Conservation (phyloP, 2,797 vertebrate genomes). For the Pangasius mekongensis region DNA sequence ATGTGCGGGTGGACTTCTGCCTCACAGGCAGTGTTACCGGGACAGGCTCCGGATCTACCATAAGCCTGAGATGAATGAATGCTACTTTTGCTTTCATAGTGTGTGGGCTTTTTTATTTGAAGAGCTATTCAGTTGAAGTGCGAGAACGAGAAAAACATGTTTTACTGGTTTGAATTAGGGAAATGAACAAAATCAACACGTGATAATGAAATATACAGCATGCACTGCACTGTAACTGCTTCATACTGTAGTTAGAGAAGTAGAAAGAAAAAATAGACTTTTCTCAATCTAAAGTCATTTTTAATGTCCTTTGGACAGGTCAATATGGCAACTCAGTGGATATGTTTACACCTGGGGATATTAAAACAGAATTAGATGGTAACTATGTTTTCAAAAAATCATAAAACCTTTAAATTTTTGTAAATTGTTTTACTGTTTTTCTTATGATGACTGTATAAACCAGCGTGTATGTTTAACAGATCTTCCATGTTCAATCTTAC, state of each 20-base stretch:
- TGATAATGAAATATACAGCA: slow-evolving; percentile 14
- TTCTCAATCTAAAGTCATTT: neutral
- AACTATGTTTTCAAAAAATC: slow-evolving; percentile 24
- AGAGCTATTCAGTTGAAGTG: slow-evolving; percentile 19
- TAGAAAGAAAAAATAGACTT: neutral
- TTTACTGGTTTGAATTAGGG: slow-evolving; percentile 39
- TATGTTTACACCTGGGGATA: slow-evolving; percentile 78
- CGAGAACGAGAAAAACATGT: slow-evolving; percentile 44
- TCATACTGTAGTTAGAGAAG: neutral
- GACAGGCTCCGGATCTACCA: too few species aligned
- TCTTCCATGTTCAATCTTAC: slow-evolving; percentile 70
- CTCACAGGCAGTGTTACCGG: neutral
- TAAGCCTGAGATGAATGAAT: neutral
- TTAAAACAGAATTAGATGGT: slow-evolving; percentile 81
- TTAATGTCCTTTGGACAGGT: slow-evolving; percentile 62
- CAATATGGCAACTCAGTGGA: slow-evolving; percentile 77
- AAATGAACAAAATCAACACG: slow-evolving; percentile 22
- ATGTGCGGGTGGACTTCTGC: neutral
- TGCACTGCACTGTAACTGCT: neutral
- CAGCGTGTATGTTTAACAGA: slow-evolving; percentile 61
- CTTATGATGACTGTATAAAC: neutral
- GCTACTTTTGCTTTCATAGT: slow-evolving; percentile 3
- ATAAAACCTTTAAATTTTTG: neutral
- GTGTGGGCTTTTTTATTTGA: slow-evolving; percentile 10
- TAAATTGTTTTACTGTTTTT: neutral